Evolutionary conservation across 2,113 vertebrate genomes (phyloP), one percentile per base, ranked within the genome.

Genomic region (Galbula dea): DNA sequence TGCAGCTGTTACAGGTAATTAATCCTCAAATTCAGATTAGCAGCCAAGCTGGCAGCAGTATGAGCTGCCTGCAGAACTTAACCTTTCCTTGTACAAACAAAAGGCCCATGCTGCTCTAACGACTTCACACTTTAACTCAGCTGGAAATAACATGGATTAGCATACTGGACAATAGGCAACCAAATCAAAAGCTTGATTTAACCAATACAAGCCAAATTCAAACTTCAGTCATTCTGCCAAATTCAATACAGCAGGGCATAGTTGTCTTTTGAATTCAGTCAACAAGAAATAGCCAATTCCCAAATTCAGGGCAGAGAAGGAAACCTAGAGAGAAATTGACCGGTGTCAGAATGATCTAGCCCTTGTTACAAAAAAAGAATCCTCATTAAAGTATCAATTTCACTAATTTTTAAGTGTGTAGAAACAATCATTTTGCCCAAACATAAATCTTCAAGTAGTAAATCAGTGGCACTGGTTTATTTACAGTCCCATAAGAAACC

Each of bases 41-140:
- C 72, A 86, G 83, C 77, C 66, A 7, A 79, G 71, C 57, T 83
- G 92, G 94, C 94, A 96, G 90, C 86, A 65, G 67, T 23, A 57
- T 39, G 71, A 86, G 83, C 93, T 81, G 88, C 69, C 86, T 83
- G 46, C 51, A 62, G 69, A 72, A 83, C 10, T 94, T 80, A 93
- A 95, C 94, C 91, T 88, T 69, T 75, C 43, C 83, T 86, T 62
- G 46, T 62, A 87, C 59, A 86, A 95, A 94, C 89, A 92, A 90
- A 93, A 89, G 86, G 82, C 85, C 89, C 79, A 95, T 0, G 17
- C 75, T 90, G 93, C 75, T 95, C 59, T 67, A 91, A 90, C 39
- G 83, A 96, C 96, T 95, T 94, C 88, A 89, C 89, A 74, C 80
- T 91, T 95, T 65, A 89, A 37, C 83, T 95, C 90, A 89, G 91